Percentiles rank a stretch among this genome's conserved stretches.
phyloP scores from a whole-genome alignment of 1,140 invertebrate species.

The Drosophila dunni region DNA sequence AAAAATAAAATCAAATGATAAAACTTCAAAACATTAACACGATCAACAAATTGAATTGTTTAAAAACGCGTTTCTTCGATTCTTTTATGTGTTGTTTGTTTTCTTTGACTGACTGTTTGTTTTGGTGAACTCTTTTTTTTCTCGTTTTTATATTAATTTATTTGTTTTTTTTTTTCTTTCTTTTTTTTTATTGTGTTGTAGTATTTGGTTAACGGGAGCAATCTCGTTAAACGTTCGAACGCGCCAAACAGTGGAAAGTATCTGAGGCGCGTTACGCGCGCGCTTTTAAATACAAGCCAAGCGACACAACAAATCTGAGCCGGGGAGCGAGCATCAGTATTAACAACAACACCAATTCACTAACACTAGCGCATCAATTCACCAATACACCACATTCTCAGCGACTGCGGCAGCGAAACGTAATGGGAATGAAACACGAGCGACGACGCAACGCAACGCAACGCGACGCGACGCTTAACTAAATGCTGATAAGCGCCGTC shows the following conservation, averaged over 20 bases:
- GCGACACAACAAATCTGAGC: conserved; percentile 35
- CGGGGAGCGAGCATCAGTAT: conserved; percentile 33
- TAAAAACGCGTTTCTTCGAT: background rate
- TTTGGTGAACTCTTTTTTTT: background rate
- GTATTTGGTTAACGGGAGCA: conserved; percentile 33
- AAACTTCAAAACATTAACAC: no score
- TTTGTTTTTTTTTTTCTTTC: conserved; percentile 13
- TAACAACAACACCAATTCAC: conserved; percentile 21
- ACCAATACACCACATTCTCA: conserved; percentile 6
- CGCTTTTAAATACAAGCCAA: conserved; percentile 71
- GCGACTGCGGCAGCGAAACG: conserved; percentile 38
- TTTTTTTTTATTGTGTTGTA: conserved; percentile 2
- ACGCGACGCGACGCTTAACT: conserved; percentile 33
- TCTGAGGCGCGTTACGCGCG: conserved; percentile 65
- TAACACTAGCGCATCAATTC: conserved; percentile 19
- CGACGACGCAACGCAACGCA: no score
- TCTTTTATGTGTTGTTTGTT: no score
- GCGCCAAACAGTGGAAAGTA: conserved; percentile 70
- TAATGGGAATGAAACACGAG: conserved; percentile 48
- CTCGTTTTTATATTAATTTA: background rate
- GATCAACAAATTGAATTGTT: background rate
- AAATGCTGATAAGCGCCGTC: conserved; percentile 23
- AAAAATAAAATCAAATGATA: background rate
- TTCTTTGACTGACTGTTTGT: no score
- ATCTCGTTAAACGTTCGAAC: conserved; percentile 54